These are phyloP conservation scores for Galbula dea DNA, from an alignment of 2,113 vertebrate genomes.

Conservation along the genomic window DNA sequence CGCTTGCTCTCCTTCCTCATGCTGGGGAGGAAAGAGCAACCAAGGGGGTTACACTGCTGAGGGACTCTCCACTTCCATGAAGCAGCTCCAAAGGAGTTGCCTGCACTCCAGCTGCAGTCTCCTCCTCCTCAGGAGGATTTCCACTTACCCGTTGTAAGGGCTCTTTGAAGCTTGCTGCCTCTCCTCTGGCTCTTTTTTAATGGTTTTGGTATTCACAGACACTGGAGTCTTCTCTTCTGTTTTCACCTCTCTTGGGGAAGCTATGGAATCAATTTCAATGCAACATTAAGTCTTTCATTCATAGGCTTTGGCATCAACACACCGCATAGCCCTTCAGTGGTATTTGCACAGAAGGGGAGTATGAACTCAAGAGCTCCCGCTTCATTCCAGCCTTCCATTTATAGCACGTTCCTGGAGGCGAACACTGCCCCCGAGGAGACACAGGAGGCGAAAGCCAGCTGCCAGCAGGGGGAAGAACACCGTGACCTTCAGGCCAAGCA, in stretches of 20 bases:
- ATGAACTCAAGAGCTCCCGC: accelerated
- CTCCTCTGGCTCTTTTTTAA: slow-evolving; percentile 91
- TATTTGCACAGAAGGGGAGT: accelerated
- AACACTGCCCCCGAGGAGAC: accelerated
- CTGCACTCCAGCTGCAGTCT: not conserved
- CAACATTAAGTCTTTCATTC: not conserved
- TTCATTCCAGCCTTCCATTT: not conserved
- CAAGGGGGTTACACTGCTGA: not conserved
- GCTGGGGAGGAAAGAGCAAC: slow-evolving; percentile 49
- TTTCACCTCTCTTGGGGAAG: slow-evolving; percentile 88
- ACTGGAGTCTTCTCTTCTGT: slow-evolving; percentile 89
- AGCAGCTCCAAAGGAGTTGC: not conserved
- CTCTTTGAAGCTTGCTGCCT: slow-evolving; percentile 88
- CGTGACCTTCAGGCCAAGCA: not conserved
- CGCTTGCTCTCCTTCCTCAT: slow-evolving; percentile 92
- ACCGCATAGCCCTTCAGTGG: not conserved
- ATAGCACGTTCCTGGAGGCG: not conserved
- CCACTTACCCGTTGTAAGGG: slow-evolving; percentile 92
- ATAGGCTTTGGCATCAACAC: not conserved
- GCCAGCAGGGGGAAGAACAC: not conserved
- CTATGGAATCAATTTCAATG: slow-evolving; percentile 48
- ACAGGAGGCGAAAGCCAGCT: accelerated
- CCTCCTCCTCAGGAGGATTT: not conserved
- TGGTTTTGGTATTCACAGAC: slow-evolving; percentile 77
- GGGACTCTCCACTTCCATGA: accelerated